A percentile compares a stretch with the other conserved stretches of the same genome.
These are phyloP conservation scores for Gadus chalcogrammus DNA, from an alignment of 2,113 vertebrate species.

Conservation along the genomic window DNA sequence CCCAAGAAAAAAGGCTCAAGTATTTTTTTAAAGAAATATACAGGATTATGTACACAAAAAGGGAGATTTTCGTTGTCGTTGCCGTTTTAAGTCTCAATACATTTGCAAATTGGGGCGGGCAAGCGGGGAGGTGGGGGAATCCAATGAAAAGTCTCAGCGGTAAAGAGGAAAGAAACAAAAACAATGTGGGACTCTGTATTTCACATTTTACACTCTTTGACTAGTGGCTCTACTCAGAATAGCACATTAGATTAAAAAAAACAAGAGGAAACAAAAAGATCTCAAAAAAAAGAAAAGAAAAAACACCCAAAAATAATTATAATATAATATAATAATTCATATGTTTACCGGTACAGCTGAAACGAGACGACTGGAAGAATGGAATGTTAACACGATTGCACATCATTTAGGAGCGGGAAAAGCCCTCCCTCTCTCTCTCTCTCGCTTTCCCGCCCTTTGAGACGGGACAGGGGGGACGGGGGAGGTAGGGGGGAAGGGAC, in stretches of 20 bases:
- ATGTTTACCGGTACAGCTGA: conserved; percentile 76
- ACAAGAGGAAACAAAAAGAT: conserved; percentile 62
- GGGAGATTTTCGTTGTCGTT: conserved; percentile 72
- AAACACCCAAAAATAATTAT: conserved; percentile 53
- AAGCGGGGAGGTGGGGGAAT: too few relatives aligned
- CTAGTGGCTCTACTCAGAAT: conserved; percentile 93
- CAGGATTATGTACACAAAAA: conserved; percentile 97
- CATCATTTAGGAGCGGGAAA: conserved; percentile 89
- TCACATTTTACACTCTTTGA: conserved; percentile 93
- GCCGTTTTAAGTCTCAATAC: conserved; percentile 59
- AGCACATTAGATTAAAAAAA: conserved; percentile 72
- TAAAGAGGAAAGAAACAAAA: conserved; percentile 57
- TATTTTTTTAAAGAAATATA: conserved; percentile 99
- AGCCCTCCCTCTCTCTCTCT: too few relatives aligned
- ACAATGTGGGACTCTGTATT: conserved; percentile 70
- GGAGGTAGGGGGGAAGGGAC: background rate
- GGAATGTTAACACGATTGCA: conserved; percentile 99
- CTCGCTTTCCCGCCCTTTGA: conserved; percentile 76
- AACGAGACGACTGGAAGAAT: conserved; percentile 79
- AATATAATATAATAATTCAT: conserved; percentile 75
- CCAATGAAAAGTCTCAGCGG: too few relatives aligned
- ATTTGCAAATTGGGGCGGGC: conserved; percentile 42
- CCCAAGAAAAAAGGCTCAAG: conserved; percentile 92
- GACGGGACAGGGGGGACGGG: conserved; percentile 48
- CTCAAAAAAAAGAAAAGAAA: conserved; percentile 68